phyloP scores from a whole-genome alignment of 2,797 vertebrate species.

The Labeo calbasu region DNA sequence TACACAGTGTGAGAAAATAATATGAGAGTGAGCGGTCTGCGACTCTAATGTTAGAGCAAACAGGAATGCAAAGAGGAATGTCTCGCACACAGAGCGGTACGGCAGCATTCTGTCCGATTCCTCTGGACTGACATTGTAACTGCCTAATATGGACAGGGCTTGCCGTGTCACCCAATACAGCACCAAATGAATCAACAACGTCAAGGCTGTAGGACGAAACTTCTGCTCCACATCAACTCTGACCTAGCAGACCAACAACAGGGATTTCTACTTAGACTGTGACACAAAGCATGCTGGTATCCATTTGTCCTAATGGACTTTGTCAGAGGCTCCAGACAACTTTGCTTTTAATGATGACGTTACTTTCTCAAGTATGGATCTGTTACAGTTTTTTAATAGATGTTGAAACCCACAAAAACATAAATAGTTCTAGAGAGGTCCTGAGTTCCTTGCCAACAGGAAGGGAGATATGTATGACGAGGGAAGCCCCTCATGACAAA shows the following conservation, averaged over 20 bases:
- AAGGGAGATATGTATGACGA: not conserved
- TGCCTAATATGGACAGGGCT: slow-evolving; percentile 39
- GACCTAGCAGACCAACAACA: slow-evolving; percentile 21
- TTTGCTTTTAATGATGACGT: not conserved
- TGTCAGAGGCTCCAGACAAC: not conserved
- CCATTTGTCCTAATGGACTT: slow-evolving; percentile 13
- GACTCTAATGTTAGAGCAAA: slow-evolving; percentile 18
- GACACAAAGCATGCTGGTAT: not conserved
- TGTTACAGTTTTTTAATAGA: not conserved
- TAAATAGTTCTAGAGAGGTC: slow-evolving; percentile 14
- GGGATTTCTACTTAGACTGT: slow-evolving; percentile 26
- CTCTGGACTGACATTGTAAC: not conserved
- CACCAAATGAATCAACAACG: not conserved
- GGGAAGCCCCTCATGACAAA: slow-evolving; percentile 37
- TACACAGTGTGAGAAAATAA: not conserved
- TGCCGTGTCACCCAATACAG: slow-evolving; percentile 68
- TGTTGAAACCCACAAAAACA: not conserved
- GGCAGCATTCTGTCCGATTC: slow-evolving; percentile 32
- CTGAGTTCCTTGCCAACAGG: not conserved
- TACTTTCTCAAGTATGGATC: not conserved
- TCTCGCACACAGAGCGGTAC: slow-evolving; percentile 6
- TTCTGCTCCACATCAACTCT: slow-evolving; percentile 35
- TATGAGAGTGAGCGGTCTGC: not conserved
- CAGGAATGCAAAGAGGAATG: slow-evolving; percentile 31
- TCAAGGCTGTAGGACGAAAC: slow-evolving; percentile 3